Evolutionary conservation across 2,888 invertebrate genomes (phyloP).

Genomic region (Thysanoteuthis rhombus): DNA sequence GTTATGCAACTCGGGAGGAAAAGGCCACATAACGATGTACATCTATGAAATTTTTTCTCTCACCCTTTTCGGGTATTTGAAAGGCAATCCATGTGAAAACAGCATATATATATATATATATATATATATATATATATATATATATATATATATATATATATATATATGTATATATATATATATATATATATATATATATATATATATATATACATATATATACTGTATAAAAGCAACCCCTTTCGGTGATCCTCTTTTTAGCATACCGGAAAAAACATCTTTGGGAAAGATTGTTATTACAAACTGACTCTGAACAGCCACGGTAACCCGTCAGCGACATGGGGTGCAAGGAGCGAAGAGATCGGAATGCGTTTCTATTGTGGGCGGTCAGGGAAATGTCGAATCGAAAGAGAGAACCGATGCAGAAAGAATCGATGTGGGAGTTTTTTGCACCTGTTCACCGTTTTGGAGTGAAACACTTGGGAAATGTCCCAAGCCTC

Average conservation of each 20-base stretch:
- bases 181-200: background rate
- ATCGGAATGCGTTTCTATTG: background rate
- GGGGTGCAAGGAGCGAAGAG: background rate
- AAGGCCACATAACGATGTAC: too few relatives aligned
- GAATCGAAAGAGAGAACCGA: background rate
- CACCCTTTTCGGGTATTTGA: background rate
- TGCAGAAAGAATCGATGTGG: background rate
- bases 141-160: conserved; percentile 12
- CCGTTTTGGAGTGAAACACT: background rate
- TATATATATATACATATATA: background rate
- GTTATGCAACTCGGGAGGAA: too few relatives aligned
- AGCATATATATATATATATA: background rate
- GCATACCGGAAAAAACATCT: background rate
- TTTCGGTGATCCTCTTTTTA: too few relatives aligned
- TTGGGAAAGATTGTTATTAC: background rate
- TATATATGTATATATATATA: background rate
- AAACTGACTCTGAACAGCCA: background rate
- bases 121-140: background rate
- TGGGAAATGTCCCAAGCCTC: background rate
- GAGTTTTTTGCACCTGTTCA: background rate
- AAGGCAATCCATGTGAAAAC: background rate
- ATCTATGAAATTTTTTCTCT: background rate
- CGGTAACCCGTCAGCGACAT: background rate
- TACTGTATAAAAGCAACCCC: too few relatives aligned
- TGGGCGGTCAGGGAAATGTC: background rate